Percentiles rank a stretch among this genome's conserved stretches.
Evolutionary conservation across 1,140 invertebrate genomes (phyloP).

Genomic region (Drosophila miranda): DNA sequence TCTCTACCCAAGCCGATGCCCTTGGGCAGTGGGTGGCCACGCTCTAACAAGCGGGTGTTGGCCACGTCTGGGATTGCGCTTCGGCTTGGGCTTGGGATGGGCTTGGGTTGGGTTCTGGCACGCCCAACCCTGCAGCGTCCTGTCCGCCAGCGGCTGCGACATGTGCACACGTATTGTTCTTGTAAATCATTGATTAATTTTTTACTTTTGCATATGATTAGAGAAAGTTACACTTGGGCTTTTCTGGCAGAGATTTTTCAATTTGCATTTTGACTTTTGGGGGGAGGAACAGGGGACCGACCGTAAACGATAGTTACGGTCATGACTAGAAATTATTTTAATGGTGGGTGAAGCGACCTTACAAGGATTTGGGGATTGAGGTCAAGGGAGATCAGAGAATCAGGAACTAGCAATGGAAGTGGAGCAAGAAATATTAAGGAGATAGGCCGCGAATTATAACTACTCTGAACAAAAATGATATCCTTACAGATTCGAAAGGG

Average conservation of each 20-base stretch:
- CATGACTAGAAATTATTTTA: conserved; percentile 34
- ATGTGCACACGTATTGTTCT: conserved; percentile 79
- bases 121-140: conserved; percentile 34
- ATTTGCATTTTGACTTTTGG: conserved; percentile 43
- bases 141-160: conserved; percentile 52
- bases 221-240: conserved; percentile 52
- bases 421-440: no score
- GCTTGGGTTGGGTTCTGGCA: conserved; percentile 11
- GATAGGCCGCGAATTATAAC: neutral
- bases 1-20: conserved; percentile 35
- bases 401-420: no score
- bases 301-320: conserved; percentile 38
- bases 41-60: conserved; percentile 68
- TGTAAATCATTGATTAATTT: conserved; percentile 80
- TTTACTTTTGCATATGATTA: conserved; percentile 76
- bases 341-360: conserved; percentile 29
- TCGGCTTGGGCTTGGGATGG: conserved; percentile 1
- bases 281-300: conserved; percentile 1
- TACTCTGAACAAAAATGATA: no score
- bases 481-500: no score
- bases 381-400: neutral
- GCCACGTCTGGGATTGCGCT: conserved; percentile 23
- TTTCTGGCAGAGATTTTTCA: conserved; percentile 32
- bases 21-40: conserved; percentile 59
- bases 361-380: conserved; percentile 9